phyloP scores from a whole-genome alignment of 2,113 vertebrate species.

The Ictalurus punctatus region DNA sequence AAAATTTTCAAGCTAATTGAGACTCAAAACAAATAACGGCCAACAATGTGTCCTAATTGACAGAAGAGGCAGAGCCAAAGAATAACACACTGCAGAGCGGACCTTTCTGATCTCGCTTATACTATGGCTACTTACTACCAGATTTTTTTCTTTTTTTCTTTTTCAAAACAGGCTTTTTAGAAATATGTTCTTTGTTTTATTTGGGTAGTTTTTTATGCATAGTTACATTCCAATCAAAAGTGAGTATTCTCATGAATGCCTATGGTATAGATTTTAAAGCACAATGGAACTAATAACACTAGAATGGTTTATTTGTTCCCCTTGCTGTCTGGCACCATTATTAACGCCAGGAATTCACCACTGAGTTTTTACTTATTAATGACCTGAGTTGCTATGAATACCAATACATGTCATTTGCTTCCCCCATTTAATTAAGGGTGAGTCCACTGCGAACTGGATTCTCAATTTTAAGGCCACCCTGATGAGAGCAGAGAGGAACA shows the following conservation, averaged over 20 bases:
- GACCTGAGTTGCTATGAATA: not conserved
- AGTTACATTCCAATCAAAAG: not conserved
- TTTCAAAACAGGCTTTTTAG: not conserved
- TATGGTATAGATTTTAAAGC: not conserved
- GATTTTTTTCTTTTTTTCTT: not conserved
- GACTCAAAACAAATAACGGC: not conserved
- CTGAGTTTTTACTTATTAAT: not conserved
- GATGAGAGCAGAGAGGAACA: not conserved
- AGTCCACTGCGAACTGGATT: not conserved
- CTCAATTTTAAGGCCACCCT: constrained; percentile 2
- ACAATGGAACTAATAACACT: not conserved
- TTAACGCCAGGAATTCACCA: not conserved
- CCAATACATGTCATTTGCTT: not conserved
- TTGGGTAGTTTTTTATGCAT: not conserved
- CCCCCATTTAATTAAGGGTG: constrained; percentile 7
- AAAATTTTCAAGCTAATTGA: not conserved
- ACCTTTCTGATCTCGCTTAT: not conserved
- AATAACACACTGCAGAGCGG: not conserved
- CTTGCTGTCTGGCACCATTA: not conserved
- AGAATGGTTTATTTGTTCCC: not conserved
- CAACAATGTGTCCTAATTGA: not conserved
- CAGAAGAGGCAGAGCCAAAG: not conserved
- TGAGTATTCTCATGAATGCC: not conserved
- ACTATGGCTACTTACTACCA: not conserved
- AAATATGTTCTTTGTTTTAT: not conserved